Base-by-base conservation (phyloP, 2,888 invertebrate species). In the Morinoia aosen region DNA sequence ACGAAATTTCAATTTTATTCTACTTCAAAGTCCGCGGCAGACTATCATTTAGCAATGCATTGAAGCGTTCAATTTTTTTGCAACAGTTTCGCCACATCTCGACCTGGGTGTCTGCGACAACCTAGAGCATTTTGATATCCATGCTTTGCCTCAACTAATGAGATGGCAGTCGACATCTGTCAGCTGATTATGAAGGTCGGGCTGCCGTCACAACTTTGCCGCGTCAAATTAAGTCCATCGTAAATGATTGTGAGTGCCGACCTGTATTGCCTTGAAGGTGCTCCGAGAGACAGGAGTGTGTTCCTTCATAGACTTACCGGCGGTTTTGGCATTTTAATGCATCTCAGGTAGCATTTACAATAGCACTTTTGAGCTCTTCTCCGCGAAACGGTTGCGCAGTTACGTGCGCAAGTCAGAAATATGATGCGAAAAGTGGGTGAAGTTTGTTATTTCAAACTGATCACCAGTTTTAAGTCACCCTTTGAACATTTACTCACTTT, bases 241-340 rank as follows among this genome's bases (percentile, higher is more conserved):
- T 93, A 93, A 93, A 58, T 48, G 93, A 93, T 93, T 93, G n/a
- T 48, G 93, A 56, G 58, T 93, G 93, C 93, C n/a, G 48, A 93
- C 48, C 57, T 56, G 57, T 57, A 93, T 93, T 93, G 93, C 93
- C 48, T 39, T 93, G 93, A 57, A 93, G 58, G 93, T 93, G 93
- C 93, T 93, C 58, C 12, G 11, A 33, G 25, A 93, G 93, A 93
- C 93, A 57, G 5, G 33, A 93, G n/a, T 40, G 90, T 3, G 48
- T 90, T 48, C 48, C 16, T 90, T 90, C 48, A 48, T 48, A 90
- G 90, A 76, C 76, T 76, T 76, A 33, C 76, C 76, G 33, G 0
- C 76, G 10, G 76, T 76, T 76, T 76, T 33, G 76, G 25, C 76
- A 33, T 76, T 76, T 76, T 76, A 76, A 76, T 76, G 33, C 76